Percentiles rank a stretch among this genome's conserved stretches.
Conservation (phyloP, 2,797 vertebrate species). For the Heterohyrax brucei region DNA sequence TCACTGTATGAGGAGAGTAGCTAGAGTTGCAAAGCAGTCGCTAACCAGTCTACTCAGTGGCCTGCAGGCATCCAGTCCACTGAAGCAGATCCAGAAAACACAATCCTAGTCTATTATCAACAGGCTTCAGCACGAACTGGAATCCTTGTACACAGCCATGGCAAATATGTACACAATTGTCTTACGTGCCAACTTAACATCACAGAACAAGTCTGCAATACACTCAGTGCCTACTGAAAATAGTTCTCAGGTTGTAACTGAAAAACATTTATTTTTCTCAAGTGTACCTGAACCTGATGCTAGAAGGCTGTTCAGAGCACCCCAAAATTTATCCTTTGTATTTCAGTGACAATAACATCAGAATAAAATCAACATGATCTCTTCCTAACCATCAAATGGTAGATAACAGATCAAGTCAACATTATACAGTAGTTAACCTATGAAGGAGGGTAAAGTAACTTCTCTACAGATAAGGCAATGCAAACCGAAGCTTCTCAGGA, state of each 20-base stretch:
- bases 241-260: neutral
- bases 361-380: conserved; percentile 62
- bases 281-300: rapidly evolving
- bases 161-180: neutral
- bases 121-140: conserved; percentile 71
- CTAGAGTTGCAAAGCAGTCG: no score
- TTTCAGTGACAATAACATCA: conserved; percentile 55
- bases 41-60: conserved; percentile 78
- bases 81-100: conserved; percentile 67
- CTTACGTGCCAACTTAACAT: conserved; percentile 57
- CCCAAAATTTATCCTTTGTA: conserved; percentile 65
- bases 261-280: neutral
- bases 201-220: conserved; percentile 49
- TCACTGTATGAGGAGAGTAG: no score
- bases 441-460: neutral
- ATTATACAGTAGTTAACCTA: neutral
- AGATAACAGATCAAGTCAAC: neutral
- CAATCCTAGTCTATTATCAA: conserved; percentile 75
- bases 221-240: conserved; percentile 59
- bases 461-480: neutral
- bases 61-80: conserved; percentile 75
- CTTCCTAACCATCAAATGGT: neutral
- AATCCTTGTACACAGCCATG: conserved; percentile 16
- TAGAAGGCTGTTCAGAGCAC: conserved; percentile 57
- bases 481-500: neutral